Evolutionary conservation across 1,140 invertebrate genomes (phyloP).

Genomic region (Antheraea pernyi): DNA sequence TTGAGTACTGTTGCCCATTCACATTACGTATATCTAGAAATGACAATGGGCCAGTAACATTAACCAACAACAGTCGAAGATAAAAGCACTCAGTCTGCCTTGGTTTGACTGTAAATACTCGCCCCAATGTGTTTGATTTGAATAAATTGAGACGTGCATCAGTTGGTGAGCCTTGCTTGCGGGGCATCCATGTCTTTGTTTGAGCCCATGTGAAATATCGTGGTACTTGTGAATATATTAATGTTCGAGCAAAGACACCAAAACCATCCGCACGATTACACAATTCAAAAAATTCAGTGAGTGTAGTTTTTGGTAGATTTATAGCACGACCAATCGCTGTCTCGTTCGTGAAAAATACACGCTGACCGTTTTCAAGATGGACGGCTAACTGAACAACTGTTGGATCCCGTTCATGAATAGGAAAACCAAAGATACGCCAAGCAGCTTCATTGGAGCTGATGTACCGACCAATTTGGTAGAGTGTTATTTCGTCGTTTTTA

Average conservation of each 20-base stretch:
- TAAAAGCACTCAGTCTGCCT: constrained; percentile 31
- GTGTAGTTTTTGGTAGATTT: too few relatives aligned
- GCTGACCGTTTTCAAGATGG: constrained; percentile 30
- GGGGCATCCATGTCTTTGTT: constrained; percentile 33
- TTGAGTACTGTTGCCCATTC: constrained; percentile 28
- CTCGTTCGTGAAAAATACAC: too few relatives aligned
- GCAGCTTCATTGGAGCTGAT: constrained; percentile 31
- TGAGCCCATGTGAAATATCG: constrained; percentile 35
- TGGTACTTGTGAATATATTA: constrained; percentile 34
- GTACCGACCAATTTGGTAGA: constrained; percentile 24
- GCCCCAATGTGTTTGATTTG: constrained; percentile 29
- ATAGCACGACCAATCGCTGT: too few relatives aligned
- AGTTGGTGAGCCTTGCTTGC: constrained; percentile 31
- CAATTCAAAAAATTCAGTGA: constrained; percentile 10
- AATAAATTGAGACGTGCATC: constrained; percentile 28
- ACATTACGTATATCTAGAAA: constrained; percentile 29
- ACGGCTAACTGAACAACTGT: constrained; percentile 16
- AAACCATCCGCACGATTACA: constrained; percentile 35
- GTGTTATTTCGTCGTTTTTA: constrained; percentile 27
- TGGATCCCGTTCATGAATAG: too few relatives aligned
- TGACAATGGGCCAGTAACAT: constrained; percentile 27
- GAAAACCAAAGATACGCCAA: constrained; percentile 25
- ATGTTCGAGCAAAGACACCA: constrained; percentile 32
- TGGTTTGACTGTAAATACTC: constrained; percentile 29
- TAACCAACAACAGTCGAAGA: constrained; percentile 30